Conservation (phyloP, 92 coral and sea anemone genomes). For the Actinernus sp. region DNA sequence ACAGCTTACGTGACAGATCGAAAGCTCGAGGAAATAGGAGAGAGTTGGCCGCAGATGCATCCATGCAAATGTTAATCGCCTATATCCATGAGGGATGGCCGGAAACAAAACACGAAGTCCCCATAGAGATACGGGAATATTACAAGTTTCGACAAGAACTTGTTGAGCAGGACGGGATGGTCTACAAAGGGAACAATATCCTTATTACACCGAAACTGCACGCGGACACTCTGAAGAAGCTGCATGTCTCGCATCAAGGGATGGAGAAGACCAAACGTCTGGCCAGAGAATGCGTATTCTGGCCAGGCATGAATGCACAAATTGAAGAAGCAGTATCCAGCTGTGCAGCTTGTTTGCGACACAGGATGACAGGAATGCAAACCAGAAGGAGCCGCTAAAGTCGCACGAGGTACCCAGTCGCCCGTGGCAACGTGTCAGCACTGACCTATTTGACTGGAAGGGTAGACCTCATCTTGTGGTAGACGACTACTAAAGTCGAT, state of each 20-base stretch:
- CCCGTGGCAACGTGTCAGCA: constrained; percentile 41
- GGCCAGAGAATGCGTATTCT: constrained; percentile 49
- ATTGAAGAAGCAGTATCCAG: constrained; percentile 40
- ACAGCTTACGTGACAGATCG: constrained; percentile 52
- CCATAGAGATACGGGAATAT: constrained; percentile 19
- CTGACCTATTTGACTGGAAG: constrained; percentile 2
- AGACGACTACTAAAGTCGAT: constrained; percentile 29
- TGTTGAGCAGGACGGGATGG: constrained; percentile 30
- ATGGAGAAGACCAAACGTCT: constrained; percentile 55
- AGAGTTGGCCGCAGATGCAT: constrained; percentile 18
- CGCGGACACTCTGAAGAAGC: constrained; percentile 46
- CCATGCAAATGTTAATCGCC: constrained; percentile 27
- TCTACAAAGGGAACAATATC: constrained; percentile 40
- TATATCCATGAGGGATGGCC: constrained; percentile 53
- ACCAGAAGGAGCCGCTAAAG: constrained; percentile 47
- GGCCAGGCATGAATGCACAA: constrained; percentile 61
- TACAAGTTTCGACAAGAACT: constrained; percentile 18
- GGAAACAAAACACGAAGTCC: constrained; percentile 12
- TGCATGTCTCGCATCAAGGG: constrained; percentile 62
- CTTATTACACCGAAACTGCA: constrained; percentile 43
- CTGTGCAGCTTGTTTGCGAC: constrained; percentile 40
- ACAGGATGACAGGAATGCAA: constrained; percentile 44
- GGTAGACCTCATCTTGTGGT: not conserved
- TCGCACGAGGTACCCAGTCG: constrained; percentile 47
- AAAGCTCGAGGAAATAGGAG: constrained; percentile 39